Conservation (phyloP, 2,888 invertebrate genomes). For the Melipona beecheii region DNA sequence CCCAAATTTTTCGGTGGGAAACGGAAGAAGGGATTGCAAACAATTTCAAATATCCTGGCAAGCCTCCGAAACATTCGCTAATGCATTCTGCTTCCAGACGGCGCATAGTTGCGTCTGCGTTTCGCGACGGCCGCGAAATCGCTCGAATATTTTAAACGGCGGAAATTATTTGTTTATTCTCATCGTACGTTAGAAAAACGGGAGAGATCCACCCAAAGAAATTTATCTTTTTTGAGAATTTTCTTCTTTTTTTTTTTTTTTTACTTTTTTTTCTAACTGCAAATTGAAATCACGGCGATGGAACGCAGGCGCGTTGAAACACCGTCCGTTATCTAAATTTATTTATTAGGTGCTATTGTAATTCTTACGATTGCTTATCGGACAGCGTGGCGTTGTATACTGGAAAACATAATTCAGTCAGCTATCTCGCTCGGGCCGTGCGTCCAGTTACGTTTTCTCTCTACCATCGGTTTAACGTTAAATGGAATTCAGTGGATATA, state of each 20-base stretch:
- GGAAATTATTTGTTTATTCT: conserved; percentile 22
- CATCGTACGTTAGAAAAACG: not conserved
- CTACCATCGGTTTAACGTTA: conserved; percentile 61
- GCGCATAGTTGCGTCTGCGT: conserved; percentile 28
- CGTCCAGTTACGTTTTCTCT: conserved; percentile 49
- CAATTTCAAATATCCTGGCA: conserved; percentile 24
- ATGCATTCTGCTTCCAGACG: conserved; percentile 16
- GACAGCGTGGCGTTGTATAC: conserved; percentile 8
- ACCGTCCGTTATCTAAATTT: conserved; percentile 57
- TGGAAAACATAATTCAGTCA: conserved; percentile 61
- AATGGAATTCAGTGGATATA: conserved; percentile 62
- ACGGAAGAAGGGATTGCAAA: conserved; percentile 24
- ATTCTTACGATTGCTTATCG: conserved; percentile 64
- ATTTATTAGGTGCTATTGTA: conserved; percentile 60
- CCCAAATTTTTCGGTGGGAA: conserved; percentile 1
- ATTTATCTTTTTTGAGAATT: not conserved
- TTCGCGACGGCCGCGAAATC: conserved; percentile 47
- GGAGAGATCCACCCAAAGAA: not conserved
- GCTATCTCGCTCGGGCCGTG: conserved; percentile 49
- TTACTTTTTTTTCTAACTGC: not conserved
- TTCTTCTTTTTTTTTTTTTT: not conserved
- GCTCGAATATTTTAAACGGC: conserved; percentile 38
- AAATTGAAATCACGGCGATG: not conserved
- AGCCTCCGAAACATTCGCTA: conserved; percentile 11
- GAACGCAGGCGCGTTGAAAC: conserved; percentile 21